phyloP scores from a whole-genome alignment of 2,888 invertebrate species.

The Dynastes grantii region DNA sequence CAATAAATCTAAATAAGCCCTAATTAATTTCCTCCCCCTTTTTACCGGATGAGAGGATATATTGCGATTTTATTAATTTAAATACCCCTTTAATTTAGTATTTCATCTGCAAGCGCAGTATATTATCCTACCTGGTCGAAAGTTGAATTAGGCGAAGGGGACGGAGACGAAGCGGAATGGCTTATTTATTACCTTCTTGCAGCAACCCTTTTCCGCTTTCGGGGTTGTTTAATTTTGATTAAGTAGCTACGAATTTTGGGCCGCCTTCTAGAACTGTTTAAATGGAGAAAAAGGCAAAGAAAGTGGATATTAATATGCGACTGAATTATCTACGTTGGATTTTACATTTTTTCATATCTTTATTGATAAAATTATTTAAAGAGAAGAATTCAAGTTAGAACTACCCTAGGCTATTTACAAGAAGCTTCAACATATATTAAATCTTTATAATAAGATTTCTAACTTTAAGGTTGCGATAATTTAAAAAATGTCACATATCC shows the following conservation, averaged over 20 bases:
- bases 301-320: too few species aligned
- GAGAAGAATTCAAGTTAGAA: too few species aligned
- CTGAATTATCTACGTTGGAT: too few species aligned
- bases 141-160: not conserved
- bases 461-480: too few species aligned
- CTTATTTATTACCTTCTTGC: slow-evolving; percentile 23
- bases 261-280: not conserved
- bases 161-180: slow-evolving; percentile 1
- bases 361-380: too few species aligned
- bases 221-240: slow-evolving; percentile 22
- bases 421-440: too few species aligned
- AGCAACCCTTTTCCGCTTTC: not conserved
- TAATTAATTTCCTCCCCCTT: slow-evolving; percentile 11
- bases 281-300: too few species aligned
- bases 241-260: not conserved
- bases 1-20: slow-evolving; percentile 5
- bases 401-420: too few species aligned
- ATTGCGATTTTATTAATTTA: slow-evolving; percentile 33
- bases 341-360: too few species aligned
- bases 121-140: slow-evolving; percentile 31
- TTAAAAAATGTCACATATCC: too few species aligned
- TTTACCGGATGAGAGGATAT: slow-evolving; percentile 11
- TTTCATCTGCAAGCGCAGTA: slow-evolving; percentile 28
- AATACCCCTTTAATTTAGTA: slow-evolving; percentile 20
- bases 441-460: too few species aligned